Percentiles rank a stretch among this genome's conserved stretches.
Evolutionary conservation across 2,113 vertebrate species (phyloP).

Genomic region (Poeciliopsis prolifica): DNA sequence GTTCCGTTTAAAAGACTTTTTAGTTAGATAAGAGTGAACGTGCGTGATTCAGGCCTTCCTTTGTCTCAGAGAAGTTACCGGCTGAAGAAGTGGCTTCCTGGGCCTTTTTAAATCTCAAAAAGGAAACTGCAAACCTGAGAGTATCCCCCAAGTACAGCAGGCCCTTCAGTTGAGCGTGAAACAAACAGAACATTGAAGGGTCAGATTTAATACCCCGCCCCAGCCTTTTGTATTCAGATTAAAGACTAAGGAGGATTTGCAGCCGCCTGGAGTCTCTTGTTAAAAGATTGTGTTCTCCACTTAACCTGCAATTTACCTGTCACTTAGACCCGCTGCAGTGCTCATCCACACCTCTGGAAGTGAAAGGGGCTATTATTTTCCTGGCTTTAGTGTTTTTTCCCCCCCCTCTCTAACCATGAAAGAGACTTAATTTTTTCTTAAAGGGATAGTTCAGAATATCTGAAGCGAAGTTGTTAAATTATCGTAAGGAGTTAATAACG

Average conservation of each 20-base stretch:
- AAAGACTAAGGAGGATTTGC: constrained; percentile 93
- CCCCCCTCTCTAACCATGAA: constrained; percentile 37
- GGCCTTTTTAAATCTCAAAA: constrained; percentile 78
- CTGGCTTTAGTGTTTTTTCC: not conserved
- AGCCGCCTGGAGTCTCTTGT: constrained; percentile 85
- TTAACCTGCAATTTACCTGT: constrained; percentile 98
- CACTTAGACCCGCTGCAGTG: constrained; percentile 81
- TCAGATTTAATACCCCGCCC: constrained; percentile 90
- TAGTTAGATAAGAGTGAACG: constrained; percentile 22
- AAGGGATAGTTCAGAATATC: not conserved
- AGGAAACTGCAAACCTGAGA: constrained; percentile 81
- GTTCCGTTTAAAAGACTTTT: constrained; percentile 42
- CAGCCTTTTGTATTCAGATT: constrained; percentile 94
- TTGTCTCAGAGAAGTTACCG: constrained; percentile 77
- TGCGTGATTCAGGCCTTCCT: constrained; percentile 33
- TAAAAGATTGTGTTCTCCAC: constrained; percentile 90
- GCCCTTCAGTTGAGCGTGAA: constrained; percentile 77
- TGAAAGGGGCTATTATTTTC: constrained; percentile 62
- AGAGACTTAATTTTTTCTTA: constrained; percentile 63
- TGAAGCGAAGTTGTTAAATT: not conserved
- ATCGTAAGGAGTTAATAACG: not conserved
- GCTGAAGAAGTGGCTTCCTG: constrained; percentile 71
- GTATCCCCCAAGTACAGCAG: constrained; percentile 77
- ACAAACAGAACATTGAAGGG: constrained; percentile 86
- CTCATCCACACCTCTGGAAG: constrained; percentile 76